These are phyloP conservation scores for Oopsacas minuta DNA, from an alignment of 37 sponge, comb jelly and placozoan species.

Conservation along the genomic window DNA sequence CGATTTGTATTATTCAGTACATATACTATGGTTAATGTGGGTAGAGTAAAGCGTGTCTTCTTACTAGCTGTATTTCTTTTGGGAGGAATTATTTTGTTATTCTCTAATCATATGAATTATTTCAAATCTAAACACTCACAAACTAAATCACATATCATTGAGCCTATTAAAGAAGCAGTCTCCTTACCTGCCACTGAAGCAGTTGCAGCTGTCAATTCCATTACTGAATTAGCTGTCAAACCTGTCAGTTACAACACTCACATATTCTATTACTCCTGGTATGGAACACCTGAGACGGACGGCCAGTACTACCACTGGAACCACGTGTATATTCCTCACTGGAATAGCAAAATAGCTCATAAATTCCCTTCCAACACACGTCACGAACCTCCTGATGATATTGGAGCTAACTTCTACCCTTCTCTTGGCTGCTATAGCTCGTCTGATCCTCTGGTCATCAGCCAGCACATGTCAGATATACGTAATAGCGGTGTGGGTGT, in stretches of 20 bases:
- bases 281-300: constrained; percentile 38
- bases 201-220: background rate
- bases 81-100: background rate
- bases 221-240: background rate
- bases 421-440: constrained; percentile 74
- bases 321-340: constrained; percentile 62
- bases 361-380: constrained; percentile 27
- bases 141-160: background rate
- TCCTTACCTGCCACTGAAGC: background rate
- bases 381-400: constrained; percentile 67
- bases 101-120: background rate
- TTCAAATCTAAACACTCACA: background rate
- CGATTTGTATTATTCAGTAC: no score
- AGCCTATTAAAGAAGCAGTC: background rate
- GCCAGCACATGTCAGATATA: constrained; percentile 58
- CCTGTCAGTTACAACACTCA: constrained; percentile 45
- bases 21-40: background rate
- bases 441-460: constrained; percentile 24
- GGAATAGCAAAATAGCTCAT: constrained; percentile 34
- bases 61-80: background rate
- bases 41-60: background rate
- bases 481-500: constrained; percentile 54
- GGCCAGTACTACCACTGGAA: constrained; percentile 77
- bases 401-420: constrained; percentile 77
- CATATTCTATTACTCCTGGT: constrained; percentile 78